Base-by-base conservation (phyloP, 2,113 vertebrate species). In the Apteryx mantelli region DNA sequence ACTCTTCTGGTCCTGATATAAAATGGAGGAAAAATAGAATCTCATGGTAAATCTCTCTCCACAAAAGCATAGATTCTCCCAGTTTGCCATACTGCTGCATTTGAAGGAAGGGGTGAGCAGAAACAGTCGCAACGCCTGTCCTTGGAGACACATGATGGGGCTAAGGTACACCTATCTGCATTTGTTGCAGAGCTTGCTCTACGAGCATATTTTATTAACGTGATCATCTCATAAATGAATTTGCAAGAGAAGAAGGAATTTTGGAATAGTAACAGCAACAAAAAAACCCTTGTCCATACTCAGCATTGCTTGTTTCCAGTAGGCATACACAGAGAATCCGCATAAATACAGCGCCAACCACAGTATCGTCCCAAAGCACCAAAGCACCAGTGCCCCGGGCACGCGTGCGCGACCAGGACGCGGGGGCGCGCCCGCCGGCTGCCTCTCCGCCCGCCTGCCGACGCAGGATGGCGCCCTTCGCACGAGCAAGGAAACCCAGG, bases 391-490 rank as follows among this genome's bases (percentile, higher is more conserved):
- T 5, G 11, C 7, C 3, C 53, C 65, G n/a, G 0, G 9, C 25
- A 25, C 3, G 26, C 2, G 42, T 42, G 42, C 10, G 42, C 42
- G 36, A 38, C 36, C 36, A 38, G 36, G 36, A 38, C 36, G 7
- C 36, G 36, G 36, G 36, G 36, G 36, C 36, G 36, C 36, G 36
- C 36, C 36, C 36, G 36, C 36, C 36, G 36, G 36, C 36, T 38
- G 36, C 36, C 36, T 38, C 36, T 38, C 36, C 36, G 36, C 42
- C 95, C 77, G 77, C 86, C 32, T 61, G 88, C 95, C 82, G 86
- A 97, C 98, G 12, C 98, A 96, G 97, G 98, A 98, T 98, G 98
- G 98, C 98, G 97, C 97, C 92, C 96, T 95, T 95, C 73, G 96
- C 87, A 97, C 84, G 97, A 93, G 96, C 92, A 97, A 97, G 95